These are phyloP conservation scores for Python bivittatus DNA, from an alignment of 2,113 vertebrate species.

Conservation along the genomic window DNA sequence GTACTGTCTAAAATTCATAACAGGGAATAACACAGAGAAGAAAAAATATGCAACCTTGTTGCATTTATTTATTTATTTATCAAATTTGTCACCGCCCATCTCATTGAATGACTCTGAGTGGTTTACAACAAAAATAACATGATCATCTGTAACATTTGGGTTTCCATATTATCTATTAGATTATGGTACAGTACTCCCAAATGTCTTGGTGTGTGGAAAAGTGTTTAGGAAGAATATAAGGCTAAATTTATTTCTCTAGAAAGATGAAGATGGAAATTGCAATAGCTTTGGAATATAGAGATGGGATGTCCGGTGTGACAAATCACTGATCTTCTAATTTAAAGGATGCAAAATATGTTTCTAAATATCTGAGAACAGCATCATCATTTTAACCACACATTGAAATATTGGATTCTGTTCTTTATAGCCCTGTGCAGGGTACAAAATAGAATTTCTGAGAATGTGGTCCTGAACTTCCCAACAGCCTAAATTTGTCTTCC, in stretches of 20 bases:
- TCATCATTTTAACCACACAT: neutral
- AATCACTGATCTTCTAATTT: neutral
- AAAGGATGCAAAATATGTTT: neutral
- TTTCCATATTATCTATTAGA: neutral
- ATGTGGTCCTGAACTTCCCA: neutral
- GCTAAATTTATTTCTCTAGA: neutral
- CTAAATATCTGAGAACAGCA: neutral
- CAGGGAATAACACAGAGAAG: neutral
- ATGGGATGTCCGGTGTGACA: neutral
- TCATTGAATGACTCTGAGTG: no score
- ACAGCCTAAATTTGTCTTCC: neutral
- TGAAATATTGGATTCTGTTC: neutral
- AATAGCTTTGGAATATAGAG: neutral
- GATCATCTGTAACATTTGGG: neutral
- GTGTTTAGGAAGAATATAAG: neutral
- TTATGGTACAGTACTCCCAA: neutral
- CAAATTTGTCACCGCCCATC: no score
- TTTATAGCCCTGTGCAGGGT: neutral
- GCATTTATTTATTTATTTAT: no score
- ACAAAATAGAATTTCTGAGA: neutral
- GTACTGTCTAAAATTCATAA: neutral
- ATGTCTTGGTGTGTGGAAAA: neutral
- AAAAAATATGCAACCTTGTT: neutral
- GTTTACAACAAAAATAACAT: no score
- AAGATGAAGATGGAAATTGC: neutral